Percentiles rank a stretch among this genome's conserved stretches.
Evolutionary conservation across 2,113 vertebrate species (phyloP).

Genomic region (Paratilapia polleni): DNA sequence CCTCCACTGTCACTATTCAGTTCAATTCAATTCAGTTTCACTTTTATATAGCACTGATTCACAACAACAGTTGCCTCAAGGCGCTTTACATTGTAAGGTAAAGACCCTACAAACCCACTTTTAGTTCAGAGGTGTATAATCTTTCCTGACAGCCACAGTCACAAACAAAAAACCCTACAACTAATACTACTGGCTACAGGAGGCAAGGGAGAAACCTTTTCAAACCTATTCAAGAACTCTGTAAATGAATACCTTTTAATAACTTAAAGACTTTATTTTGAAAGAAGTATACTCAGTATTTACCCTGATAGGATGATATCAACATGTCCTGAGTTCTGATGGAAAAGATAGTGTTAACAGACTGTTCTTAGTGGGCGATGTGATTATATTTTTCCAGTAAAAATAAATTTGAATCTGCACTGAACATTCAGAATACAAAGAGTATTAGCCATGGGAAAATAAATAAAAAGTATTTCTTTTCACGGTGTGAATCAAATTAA

Average conservation of each 20-base stretch:
- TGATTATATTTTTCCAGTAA: not conserved
- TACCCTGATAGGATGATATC: not conserved
- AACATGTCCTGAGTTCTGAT: not conserved
- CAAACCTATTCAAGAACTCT: not conserved
- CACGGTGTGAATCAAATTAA: not conserved
- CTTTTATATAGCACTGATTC: not conserved
- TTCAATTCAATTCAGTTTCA: not conserved
- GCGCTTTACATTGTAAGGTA: not conserved
- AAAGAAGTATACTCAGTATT: not conserved
- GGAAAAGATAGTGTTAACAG: not conserved
- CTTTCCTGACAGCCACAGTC: not conserved
- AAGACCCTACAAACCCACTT: not conserved
- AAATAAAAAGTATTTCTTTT: not conserved
- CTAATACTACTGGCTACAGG: not conserved
- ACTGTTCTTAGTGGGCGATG: too few species aligned
- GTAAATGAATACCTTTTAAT: not conserved
- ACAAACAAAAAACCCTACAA: rapidly evolving
- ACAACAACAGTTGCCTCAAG: not conserved
- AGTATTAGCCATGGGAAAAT: not conserved
- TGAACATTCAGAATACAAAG: not conserved
- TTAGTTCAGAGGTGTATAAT: not conserved
- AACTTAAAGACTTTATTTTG: not conserved
- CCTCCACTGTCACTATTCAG: not conserved
- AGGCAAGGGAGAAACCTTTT: not conserved
- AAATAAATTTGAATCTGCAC: not conserved